Evolutionary conservation across 2,113 vertebrate species (phyloP), one percentile per base, ranked within the genome.

Genomic region (Tympanuchus pallidicinctus): DNA sequence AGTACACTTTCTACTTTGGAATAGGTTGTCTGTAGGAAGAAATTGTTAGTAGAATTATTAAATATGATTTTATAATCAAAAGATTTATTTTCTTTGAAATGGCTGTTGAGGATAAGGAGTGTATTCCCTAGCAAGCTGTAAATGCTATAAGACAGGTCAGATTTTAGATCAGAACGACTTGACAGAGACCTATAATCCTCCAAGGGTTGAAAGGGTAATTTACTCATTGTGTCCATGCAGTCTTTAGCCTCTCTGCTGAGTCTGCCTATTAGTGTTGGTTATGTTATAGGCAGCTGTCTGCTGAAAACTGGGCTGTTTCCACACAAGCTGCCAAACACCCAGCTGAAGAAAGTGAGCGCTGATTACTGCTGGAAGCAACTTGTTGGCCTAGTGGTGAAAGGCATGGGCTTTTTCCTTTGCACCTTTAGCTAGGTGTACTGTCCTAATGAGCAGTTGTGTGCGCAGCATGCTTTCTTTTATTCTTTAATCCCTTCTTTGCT

Each of bases 121-220:
- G 2, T 61, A 45, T 52, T 88, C 89, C 74, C 66, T 85, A 52
- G 34, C n/a, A 94, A 88, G 65, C 32, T 93, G 19, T 89, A 75
- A 92, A 85, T 69, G 59, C 60, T 92, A 82, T 85, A 63, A 87
- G 78, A 57, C 32, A 66, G 60, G 67, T 91, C 63, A 80, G 38
- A 92, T 87, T 92, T 92, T 82, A 77, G 72, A 60, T 82, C 59
- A 79, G 69, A 96, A 76, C 66, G 38, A 73, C 71, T 76, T 89
- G 63, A 89, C n/a, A 76, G 64, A 91, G 89, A 79, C 81, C 59
- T 89, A n/a, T 87, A 85, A 89, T 93, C 84, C 82, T 82, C 78
- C 63, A 76, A 66, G 81, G 43, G 59, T 50, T 89, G 78, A 85
- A 84, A 89, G 54, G 63, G 54, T 73, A 38, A 94, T 93, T 89